A percentile compares a stretch with the other conserved stretches of the same genome.
phyloP scores from a whole-genome alignment of 1,140 invertebrate genomes.

The Eurytemora carolleeae region DNA sequence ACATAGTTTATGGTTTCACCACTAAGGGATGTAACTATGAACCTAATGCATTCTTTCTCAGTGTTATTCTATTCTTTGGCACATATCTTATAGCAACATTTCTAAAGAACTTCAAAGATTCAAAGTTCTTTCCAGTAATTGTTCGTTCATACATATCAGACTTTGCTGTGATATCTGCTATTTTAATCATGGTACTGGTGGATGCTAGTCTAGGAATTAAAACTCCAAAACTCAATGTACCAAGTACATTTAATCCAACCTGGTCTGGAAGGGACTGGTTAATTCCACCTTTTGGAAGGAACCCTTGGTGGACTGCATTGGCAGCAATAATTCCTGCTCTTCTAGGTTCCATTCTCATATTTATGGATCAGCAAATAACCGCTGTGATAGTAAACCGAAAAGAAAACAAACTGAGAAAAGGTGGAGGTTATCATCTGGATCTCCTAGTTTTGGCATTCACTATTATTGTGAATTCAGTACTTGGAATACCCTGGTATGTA shows the following conservation, averaged over 20 bases:
- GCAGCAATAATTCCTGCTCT: constrained; percentile 70
- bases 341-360: constrained; percentile 86
- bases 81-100: constrained; percentile 74
- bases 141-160: constrained; percentile 41
- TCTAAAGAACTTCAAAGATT: constrained; percentile 81
- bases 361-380: constrained; percentile 99
- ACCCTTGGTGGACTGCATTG: constrained; percentile 64
- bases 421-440: constrained; percentile 28
- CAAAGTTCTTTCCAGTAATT: constrained; percentile 82
- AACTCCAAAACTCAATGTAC: constrained; percentile 77
- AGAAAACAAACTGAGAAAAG: constrained; percentile 23
- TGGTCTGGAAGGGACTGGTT: constrained; percentile 59
- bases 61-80: constrained; percentile 72
- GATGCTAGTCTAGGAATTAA: constrained; percentile 61
- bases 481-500: constrained; percentile 30
- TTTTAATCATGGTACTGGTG: constrained; percentile 67
- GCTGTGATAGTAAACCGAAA: constrained; percentile 82
- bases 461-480: constrained; percentile 26
- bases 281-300: constrained; percentile 45
- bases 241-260: constrained; percentile 71
- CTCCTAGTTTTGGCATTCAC: constrained; percentile 25
- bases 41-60: constrained; percentile 91
- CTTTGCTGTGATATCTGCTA: constrained; percentile 93
- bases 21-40: constrained; percentile 33
- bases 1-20: constrained; percentile 3